Conservation (phyloP, 2,888 invertebrate genomes). For the Papilio gigon region DNA sequence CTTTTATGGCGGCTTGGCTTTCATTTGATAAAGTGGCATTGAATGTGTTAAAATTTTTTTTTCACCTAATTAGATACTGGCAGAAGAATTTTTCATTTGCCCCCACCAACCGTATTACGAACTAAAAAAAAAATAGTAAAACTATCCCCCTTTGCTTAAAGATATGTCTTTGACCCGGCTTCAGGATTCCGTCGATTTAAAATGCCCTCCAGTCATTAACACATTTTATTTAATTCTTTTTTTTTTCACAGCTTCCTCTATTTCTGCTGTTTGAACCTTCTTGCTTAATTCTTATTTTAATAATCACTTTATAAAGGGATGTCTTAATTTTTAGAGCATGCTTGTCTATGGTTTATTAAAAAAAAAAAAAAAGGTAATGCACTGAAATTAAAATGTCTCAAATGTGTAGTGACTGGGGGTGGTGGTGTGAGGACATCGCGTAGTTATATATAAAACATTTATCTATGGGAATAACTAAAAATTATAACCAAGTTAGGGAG, state of each 20-base stretch:
- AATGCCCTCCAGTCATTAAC: conserved; percentile 71
- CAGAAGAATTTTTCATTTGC: conserved; percentile 28
- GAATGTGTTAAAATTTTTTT: neutral
- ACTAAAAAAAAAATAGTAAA: conserved; percentile 17
- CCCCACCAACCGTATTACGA: conserved; percentile 24
- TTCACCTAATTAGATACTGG: neutral
- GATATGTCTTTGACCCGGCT: conserved; percentile 33
- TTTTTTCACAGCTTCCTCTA: conserved; percentile 63
- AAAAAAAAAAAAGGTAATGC: neutral
- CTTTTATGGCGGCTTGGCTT: neutral
- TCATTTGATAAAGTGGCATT: neutral
- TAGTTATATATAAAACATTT: conserved; percentile 42
- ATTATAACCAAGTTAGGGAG: conserved; percentile 20
- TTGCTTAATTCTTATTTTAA: conserved; percentile 55
- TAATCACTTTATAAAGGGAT: conserved; percentile 47
- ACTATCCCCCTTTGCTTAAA: conserved; percentile 38
- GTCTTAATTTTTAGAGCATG: conserved; percentile 63
- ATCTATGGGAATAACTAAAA: conserved; percentile 37
- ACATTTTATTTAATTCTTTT: conserved; percentile 52
- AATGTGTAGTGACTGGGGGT: conserved; percentile 69
- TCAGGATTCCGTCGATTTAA: conserved; percentile 50
- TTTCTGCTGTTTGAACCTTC: conserved; percentile 57
- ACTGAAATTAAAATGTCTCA: conserved; percentile 58
- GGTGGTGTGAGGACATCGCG: conserved; percentile 68
- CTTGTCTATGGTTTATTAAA: conserved; percentile 28